Percentiles rank a stretch among this genome's conserved stretches.
phyloP scores from a whole-genome alignment of 2,888 invertebrate genomes.

The Mimumesa dahlbomi region DNA sequence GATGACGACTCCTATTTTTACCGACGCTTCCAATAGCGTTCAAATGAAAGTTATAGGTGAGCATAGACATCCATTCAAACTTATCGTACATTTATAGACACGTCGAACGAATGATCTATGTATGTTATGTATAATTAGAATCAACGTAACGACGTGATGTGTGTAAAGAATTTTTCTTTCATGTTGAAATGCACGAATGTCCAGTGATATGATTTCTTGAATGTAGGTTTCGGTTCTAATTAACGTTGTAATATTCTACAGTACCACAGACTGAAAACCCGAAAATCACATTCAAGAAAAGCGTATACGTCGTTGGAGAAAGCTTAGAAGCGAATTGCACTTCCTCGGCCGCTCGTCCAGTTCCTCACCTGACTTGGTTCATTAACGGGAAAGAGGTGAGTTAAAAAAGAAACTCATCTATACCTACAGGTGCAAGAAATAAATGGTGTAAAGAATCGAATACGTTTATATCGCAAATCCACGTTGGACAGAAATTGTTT shows the following conservation, averaged over 20 bases:
- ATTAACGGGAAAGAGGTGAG: constrained; percentile 88
- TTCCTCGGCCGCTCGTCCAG: constrained; percentile 87
- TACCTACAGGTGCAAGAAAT: not conserved
- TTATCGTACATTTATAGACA: not conserved
- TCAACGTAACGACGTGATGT: too few species aligned
- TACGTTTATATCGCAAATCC: too few species aligned
- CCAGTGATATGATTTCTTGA: too few species aligned
- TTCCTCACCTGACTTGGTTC: constrained; percentile 89
- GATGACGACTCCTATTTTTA: constrained; percentile 90
- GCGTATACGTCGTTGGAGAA: constrained; percentile 85
- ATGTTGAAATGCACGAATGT: not conserved
- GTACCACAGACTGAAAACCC: constrained; percentile 87
- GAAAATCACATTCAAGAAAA: constrained; percentile 87
- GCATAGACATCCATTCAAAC: constrained; percentile 66
- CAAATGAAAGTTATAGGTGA: constrained; percentile 91
- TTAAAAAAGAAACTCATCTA: not conserved
- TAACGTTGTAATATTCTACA: constrained; percentile 54
- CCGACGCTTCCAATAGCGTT: constrained; percentile 89
- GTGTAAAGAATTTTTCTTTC: not conserved
- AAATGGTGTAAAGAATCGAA: not conserved
- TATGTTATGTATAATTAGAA: too few species aligned
- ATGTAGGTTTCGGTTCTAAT: constrained; percentile 18
- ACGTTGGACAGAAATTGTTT: too few species aligned
- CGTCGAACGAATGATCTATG: too few species aligned
- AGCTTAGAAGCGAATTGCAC: constrained; percentile 88